Conservation (phyloP, 2,797 vertebrate genomes). For the Squalus acanthias region DNA sequence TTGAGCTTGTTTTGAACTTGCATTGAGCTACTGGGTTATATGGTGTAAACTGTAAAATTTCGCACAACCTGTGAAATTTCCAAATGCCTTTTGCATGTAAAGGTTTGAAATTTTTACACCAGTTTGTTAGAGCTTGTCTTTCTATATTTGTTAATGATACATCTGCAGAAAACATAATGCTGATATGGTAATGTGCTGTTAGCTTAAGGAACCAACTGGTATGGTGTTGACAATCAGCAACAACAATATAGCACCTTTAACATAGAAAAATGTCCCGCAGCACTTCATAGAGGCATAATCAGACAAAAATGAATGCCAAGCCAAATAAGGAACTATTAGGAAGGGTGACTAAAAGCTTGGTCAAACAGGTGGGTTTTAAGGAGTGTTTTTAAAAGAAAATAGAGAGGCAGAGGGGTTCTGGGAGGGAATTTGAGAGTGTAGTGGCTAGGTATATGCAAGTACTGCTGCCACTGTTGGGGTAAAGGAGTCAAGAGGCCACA, state of each 20-base stretch:
- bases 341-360: not conserved
- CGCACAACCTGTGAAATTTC: not conserved
- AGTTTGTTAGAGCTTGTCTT: not conserved
- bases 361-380: not conserved
- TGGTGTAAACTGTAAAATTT: not conserved
- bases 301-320: not conserved
- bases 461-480: not conserved
- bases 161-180: not conserved
- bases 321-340: not conserved
- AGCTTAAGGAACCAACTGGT: not conserved
- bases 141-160: not conserved
- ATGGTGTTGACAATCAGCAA: not conserved
- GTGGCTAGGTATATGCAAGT: no score
- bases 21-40: not conserved
- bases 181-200: not conserved
- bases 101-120: not conserved
- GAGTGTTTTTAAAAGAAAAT: not conserved
- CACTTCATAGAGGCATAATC: not conserved
- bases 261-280: not conserved
- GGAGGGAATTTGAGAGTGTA: no score
- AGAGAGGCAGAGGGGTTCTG: no score
- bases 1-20: not conserved
- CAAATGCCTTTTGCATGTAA: not conserved
- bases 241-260: not conserved
- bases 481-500: no score